Evolutionary conservation across 2,113 vertebrate genomes (phyloP).

Genomic region (Daboia siamensis): DNA sequence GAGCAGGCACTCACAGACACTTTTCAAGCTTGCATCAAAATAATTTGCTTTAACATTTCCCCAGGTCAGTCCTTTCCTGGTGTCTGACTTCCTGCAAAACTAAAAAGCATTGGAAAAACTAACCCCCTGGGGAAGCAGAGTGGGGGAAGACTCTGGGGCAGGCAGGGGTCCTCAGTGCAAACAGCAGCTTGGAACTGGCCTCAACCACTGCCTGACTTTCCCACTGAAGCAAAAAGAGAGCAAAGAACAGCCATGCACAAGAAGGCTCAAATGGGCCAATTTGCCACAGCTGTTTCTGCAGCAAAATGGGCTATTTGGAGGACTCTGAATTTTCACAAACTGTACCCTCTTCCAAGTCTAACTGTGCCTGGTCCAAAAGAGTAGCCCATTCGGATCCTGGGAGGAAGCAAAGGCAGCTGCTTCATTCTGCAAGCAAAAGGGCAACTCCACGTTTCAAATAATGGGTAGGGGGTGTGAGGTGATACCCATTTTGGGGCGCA

Average conservation of each 20-base stretch:
- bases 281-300: too few relatives aligned
- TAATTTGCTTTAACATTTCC: not conserved
- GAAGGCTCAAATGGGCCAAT: not conserved
- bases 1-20: not conserved
- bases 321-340: not conserved
- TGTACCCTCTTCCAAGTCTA: too few relatives aligned
- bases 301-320: not conserved
- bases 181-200: not conserved
- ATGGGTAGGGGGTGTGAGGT: accelerated
- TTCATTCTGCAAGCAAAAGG: not conserved
- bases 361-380: too few relatives aligned
- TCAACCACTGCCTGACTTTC: not conserved
- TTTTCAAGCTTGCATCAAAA: too few relatives aligned
- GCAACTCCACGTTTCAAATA: not conserved
- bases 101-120: not conserved
- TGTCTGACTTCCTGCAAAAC: not conserved
- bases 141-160: too few relatives aligned
- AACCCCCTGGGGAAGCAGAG: not conserved
- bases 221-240: not conserved
- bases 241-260: not conserved
- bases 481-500: not conserved
- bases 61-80: not conserved
- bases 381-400: not conserved
- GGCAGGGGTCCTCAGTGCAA: not conserved
- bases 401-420: too few relatives aligned